phyloP scores from a whole-genome alignment of 2,888 invertebrate genomes.

The Antheraea yamamai region DNA sequence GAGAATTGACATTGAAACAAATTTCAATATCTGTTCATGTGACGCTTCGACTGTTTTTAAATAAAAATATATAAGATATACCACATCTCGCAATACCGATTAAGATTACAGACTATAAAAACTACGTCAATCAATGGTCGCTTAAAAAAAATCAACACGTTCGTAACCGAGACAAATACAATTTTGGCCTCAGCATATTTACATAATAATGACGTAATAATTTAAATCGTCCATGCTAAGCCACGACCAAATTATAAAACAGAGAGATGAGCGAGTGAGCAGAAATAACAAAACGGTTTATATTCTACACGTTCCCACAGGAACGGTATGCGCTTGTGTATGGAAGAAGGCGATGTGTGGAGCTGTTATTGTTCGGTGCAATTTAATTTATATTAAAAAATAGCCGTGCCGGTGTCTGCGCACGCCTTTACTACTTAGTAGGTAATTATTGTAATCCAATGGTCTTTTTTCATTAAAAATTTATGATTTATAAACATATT shows the following conservation, averaged over 20 bases:
- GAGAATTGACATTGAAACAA: no score
- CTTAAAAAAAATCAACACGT: neutral
- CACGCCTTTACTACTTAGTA: no score
- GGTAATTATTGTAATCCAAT: no score
- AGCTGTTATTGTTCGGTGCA: slow-evolving; percentile 33
- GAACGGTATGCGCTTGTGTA: slow-evolving; percentile 59
- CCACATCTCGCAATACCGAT: neutral
- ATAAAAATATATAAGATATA: neutral
- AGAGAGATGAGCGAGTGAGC: slow-evolving; percentile 78
- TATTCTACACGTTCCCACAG: slow-evolving; percentile 80
- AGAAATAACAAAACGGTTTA: slow-evolving; percentile 81
- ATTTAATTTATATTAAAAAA: neutral
- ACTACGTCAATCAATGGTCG: slow-evolving; percentile 3
- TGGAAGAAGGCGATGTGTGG: slow-evolving; percentile 43
- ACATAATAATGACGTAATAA: slow-evolving; percentile 53
- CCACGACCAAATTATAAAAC: slow-evolving; percentile 77
- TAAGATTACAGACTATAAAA: neutral
- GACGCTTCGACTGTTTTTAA: no score
- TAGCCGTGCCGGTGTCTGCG: no score
- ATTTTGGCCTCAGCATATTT: neutral
- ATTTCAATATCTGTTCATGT: no score
- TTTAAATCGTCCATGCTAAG: slow-evolving; percentile 54
- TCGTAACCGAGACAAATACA: slow-evolving; percentile 9
- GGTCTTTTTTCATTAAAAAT: no score
- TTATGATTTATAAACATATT: no score